Conservation (phyloP, 92 coral and sea anemone genomes). For the Actinernus sp. region DNA sequence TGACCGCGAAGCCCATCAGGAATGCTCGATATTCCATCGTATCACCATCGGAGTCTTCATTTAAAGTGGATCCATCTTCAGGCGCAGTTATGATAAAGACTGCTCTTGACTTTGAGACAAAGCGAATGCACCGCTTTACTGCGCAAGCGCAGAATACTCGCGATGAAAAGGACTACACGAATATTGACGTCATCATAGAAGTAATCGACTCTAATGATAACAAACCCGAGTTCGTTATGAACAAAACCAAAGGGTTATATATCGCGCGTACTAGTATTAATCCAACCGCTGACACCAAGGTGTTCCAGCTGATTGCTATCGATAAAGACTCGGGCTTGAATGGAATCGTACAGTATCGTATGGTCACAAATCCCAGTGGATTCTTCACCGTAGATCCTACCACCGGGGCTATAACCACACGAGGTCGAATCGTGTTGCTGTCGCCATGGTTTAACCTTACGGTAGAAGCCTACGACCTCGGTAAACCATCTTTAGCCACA, state of each 20-base stretch:
- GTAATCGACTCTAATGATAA: conserved; percentile 91
- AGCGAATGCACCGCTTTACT: conserved; percentile 49
- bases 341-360: conserved; percentile 62
- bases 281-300: conserved; percentile 69
- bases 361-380: conserved; percentile 44
- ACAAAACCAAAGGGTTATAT: conserved; percentile 54
- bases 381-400: conserved; percentile 39
- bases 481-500: conserved; percentile 52
- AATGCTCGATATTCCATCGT: conserved; percentile 70
- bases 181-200: conserved; percentile 67
- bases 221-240: conserved; percentile 73
- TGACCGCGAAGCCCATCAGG: conserved; percentile 48
- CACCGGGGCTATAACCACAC: conserved; percentile 51
- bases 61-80: conserved; percentile 43
- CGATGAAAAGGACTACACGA: conserved; percentile 64
- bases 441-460: conserved; percentile 80
- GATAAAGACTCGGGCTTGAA: conserved; percentile 85
- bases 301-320: conserved; percentile 69
- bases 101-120: conserved; percentile 80
- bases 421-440: conserved; percentile 48
- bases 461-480: conserved; percentile 82
- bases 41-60: conserved; percentile 70
- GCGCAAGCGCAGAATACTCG: conserved; percentile 67
- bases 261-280: conserved; percentile 69
- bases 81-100: conserved; percentile 58